Base-by-base conservation (phyloP, 2,797 vertebrate species). In the Amazonetta brasiliensis region DNA sequence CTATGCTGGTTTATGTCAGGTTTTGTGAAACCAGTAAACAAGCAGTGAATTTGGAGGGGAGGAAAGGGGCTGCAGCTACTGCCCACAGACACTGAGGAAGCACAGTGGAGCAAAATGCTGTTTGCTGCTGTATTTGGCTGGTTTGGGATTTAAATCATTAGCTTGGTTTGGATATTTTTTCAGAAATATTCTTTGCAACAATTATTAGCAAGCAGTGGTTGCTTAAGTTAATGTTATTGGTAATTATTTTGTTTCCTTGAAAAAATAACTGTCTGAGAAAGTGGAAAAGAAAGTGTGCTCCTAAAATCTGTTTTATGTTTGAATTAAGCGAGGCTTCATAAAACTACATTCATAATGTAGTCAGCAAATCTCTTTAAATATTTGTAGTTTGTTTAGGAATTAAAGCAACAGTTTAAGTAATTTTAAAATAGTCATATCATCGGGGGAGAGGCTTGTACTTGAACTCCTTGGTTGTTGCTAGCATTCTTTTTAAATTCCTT, bases 71-170 rank as follows among this genome's bases (percentile, higher is more conserved):
- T 82, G 73, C 50, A 59, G 82, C 50, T 59, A 11, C 67, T 43
- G 80, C 76, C 33, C 1, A 6, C 25, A 0, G 56, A 5, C 43
- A 19, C 35, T 0, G 1, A 21, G 84, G 63, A 37, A 79, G 33
- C 20, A 0, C 12, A 1, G 58, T 14, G 69, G 30, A 46, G 44
- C 28, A 50, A 77, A 94, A 50, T 3, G 48, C 72, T 1, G 0
- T 62, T 66, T 11, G 33, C 52, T 33, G 59, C 67, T 37, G n/a
- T 2, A 69, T 33, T 77, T 41, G 30, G 59, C 60, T 37, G n/a
- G 4, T 75, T 33, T 73, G 2, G 66, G 69, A 8, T 39, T 81
- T 80, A 26, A 81, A 69, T 25, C 66, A 12, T 35, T 12, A 23
- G 11, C 68, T 90, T 8, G 60, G 20, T 64, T 22, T 8, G 72